Evolutionary conservation across 2,888 invertebrate genomes (phyloP).

Genomic region (Ethmia dodecea): DNA sequence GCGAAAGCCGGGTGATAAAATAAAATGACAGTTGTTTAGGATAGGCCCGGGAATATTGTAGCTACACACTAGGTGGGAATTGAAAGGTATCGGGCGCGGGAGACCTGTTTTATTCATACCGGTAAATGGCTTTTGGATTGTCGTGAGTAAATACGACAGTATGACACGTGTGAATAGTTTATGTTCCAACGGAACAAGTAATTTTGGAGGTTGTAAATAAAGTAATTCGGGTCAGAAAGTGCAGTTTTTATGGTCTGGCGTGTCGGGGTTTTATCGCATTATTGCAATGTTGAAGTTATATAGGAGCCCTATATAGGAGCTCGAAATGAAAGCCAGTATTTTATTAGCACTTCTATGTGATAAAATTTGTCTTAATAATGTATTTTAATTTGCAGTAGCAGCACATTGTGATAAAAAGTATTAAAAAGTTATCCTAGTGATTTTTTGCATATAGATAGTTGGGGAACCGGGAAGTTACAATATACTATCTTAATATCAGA

Average conservation of each 20-base stretch:
- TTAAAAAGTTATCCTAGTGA: too few species aligned
- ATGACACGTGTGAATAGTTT: slow-evolving; percentile 20
- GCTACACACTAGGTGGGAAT: slow-evolving; percentile 54
- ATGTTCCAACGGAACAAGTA: slow-evolving; percentile 1
- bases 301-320: too few species aligned
- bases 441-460: too few species aligned
- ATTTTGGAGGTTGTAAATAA: too few species aligned
- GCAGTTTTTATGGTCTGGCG: not conserved
- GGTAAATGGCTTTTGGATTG: slow-evolving; percentile 71
- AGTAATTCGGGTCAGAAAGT: too few species aligned
- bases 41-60: slow-evolving; percentile 59
- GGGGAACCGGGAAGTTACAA: too few species aligned
- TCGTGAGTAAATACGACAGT: slow-evolving; percentile 39
- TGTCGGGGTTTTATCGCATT: not conserved
- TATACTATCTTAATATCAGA: too few species aligned
- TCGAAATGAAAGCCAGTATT: too few species aligned
- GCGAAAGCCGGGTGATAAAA: slow-evolving; percentile 72
- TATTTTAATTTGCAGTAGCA: too few species aligned
- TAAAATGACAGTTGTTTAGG: slow-evolving; percentile 78
- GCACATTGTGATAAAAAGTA: too few species aligned
- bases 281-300: not conserved
- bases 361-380: too few species aligned
- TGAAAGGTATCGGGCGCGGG: slow-evolving; percentile 72
- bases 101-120: slow-evolving; percentile 71
- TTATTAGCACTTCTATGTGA: too few species aligned